Evolutionary conservation across 1,140 invertebrate species (phyloP).

Genomic region (Anastrepha ludens): DNA sequence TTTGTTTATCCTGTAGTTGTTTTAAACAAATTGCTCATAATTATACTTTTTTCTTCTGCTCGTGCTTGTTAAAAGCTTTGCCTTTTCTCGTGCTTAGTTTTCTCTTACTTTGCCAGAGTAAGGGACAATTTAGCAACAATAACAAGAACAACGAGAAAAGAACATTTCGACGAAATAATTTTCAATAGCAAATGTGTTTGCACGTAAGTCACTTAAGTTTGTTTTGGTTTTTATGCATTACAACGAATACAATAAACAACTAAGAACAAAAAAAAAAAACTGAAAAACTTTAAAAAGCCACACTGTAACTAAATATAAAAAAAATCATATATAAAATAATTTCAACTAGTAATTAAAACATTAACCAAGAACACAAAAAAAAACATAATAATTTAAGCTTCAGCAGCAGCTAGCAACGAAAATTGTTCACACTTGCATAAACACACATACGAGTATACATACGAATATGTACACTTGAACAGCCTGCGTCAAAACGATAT

Average conservation of each 20-base stretch:
- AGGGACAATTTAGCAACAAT: background rate
- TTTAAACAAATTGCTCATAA: too few species aligned
- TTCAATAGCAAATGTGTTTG: background rate
- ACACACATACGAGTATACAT: too few species aligned
- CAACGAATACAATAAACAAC: background rate
- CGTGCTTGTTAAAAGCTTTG: too few species aligned
- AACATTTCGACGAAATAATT: slow-evolving; percentile 16
- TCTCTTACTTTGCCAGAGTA: too few species aligned
- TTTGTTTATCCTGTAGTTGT: too few species aligned
- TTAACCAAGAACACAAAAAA: background rate
- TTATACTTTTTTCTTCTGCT: too few species aligned
- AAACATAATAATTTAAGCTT: background rate
- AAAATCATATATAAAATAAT: background rate
- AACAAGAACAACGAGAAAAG: background rate
- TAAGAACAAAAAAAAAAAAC: background rate
- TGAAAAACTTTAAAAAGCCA: background rate
- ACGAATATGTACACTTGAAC: too few species aligned
- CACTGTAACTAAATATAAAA: background rate
- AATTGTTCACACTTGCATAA: too few species aligned
- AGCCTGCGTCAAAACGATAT: too few species aligned
- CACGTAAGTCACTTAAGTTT: background rate
- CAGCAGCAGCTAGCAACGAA: background rate
- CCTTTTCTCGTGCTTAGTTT: too few species aligned
- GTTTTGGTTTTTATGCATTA: background rate
- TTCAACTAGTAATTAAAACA: slow-evolving; percentile 40